Base-by-base conservation (phyloP, 2,888 invertebrate species). In the Leptopterna dolabrata region DNA sequence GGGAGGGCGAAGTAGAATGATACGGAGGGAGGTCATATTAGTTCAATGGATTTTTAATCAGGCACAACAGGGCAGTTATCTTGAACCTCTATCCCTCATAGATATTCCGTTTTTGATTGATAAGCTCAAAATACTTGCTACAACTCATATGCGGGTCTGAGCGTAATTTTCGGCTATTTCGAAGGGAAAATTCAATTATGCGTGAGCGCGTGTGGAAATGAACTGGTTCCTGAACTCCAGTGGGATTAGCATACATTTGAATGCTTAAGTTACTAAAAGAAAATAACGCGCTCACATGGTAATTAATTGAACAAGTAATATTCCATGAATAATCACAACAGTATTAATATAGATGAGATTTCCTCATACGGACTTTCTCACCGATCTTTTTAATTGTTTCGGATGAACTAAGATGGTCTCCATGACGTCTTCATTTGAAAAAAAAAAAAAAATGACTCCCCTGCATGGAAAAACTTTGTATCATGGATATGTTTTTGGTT, bases 291-390 rank as follows among this genome's bases (percentile, higher is more conserved):
- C 78, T 45, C 78, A 78, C 78, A 78, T 78, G 78, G 45, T 78
- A 78, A 78, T 78, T 16, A 78, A 45, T 78, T 78, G 45, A 43
- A 78, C 78, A 78, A 78, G 78, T 78, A 78, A 24, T 78, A 78
- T 78, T 78, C 78, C 78, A 78, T 78, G 78, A 78, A 78, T 78
- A 78, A 78, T 78, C 78, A 45, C 78, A 43, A 78, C 76, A 78
- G 45, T 78, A 78, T 78, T 78, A 78, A 78, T 78, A 78, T 78
- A 78, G 78, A 78, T 78, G 78, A 78, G 78, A 27, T 2, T 36
- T 73, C 30, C 63, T 24, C 24, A 24, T 24, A 63, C 24, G 19
- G 9, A 3, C 24, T 4, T 19, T 24, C 63, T 24, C 19, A 1
- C 36, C 14, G 19, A n/a, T 73, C 73, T 1, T 73, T 30, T 73